phyloP scores from a whole-genome alignment of 2,888 invertebrate genomes.

The Clivina fossor region DNA sequence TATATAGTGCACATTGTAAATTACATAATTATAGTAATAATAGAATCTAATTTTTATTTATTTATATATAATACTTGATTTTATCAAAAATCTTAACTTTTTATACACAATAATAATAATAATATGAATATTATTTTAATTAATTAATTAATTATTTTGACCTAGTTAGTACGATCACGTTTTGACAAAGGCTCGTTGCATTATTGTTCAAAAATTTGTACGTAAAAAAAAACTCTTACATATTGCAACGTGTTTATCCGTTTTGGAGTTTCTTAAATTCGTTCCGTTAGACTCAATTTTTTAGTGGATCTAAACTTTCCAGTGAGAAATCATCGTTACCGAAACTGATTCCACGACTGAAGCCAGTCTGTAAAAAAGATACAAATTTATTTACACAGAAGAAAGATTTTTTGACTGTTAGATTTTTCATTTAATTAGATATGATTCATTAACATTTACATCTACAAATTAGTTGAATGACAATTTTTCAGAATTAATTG shows the following conservation, averaged over 20 bases:
- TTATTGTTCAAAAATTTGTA: slow-evolving; percentile 22
- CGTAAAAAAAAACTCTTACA: slow-evolving; percentile 14
- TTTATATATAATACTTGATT: slow-evolving; percentile 38
- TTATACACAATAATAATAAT: slow-evolving; percentile 27
- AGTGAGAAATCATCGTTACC: slow-evolving; percentile 93
- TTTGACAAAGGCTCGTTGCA: slow-evolving; percentile 28
- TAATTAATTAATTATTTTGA: too few relatives aligned
- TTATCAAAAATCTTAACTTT: slow-evolving; percentile 32
- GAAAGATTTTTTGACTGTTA: not conserved
- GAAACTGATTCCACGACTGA: slow-evolving; percentile 83
- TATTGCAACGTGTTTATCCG: slow-evolving; percentile 17
- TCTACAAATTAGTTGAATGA: too few relatives aligned
- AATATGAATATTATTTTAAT: slow-evolving; percentile 23
- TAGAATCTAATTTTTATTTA: too few relatives aligned
- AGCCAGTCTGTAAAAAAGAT: slow-evolving; percentile 73
- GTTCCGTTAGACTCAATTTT: slow-evolving; percentile 63
- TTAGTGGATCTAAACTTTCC: slow-evolving; percentile 91
- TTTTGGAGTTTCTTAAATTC: slow-evolving; percentile 6
- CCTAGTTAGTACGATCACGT: slow-evolving; percentile 33
- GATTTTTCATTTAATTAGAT: not conserved
- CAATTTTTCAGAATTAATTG: too few relatives aligned
- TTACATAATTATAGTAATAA: slow-evolving; percentile 38
- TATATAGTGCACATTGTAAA: slow-evolving; percentile 37
- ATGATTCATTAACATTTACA: too few relatives aligned
- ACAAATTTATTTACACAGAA: slow-evolving; percentile 42